A percentile compares a stretch with the other conserved stretches of the same genome.
Conservation (phyloP, 2,888 invertebrate genomes). For the Brenthis daphne region DNA sequence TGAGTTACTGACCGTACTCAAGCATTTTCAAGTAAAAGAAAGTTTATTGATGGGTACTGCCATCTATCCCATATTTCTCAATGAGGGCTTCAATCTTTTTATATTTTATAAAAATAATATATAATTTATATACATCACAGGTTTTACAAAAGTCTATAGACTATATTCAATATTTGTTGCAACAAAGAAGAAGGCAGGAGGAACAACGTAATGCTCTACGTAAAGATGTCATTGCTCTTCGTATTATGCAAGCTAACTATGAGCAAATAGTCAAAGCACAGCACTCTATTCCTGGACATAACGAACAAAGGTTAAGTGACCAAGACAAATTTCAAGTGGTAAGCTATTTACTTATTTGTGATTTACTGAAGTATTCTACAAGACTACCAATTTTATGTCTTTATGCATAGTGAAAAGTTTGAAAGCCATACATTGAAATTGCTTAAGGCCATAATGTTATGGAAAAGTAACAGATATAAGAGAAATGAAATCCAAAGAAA, state of each 20-base stretch:
- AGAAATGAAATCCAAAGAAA: too few relatives aligned
- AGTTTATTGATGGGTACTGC: too few relatives aligned
- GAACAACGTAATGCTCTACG: slow-evolving; percentile 95
- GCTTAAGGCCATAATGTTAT: too few relatives aligned
- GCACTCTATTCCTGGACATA: slow-evolving; percentile 93
- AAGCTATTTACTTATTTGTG: slow-evolving; percentile 57
- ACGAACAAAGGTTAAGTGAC: slow-evolving; percentile 94
- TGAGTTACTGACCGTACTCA: too few relatives aligned
- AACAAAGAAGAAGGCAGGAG: slow-evolving; percentile 96
- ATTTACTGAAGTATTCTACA: background rate
- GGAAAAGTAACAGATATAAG: too few relatives aligned
- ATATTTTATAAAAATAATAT: slow-evolving; percentile 8
- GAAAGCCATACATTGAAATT: too few relatives aligned
- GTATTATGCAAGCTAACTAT: slow-evolving; percentile 97
- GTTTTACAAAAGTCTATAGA: slow-evolving; percentile 97
- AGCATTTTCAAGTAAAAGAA: too few relatives aligned
- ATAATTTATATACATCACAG: slow-evolving; percentile 48
- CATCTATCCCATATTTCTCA: too few relatives aligned
- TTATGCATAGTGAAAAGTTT: too few relatives aligned
- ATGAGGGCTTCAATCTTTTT: too few relatives aligned
- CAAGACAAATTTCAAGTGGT: slow-evolving; percentile 98
- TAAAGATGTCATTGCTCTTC: slow-evolving; percentile 95
- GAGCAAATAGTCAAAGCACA: slow-evolving; percentile 98
- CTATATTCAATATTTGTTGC: slow-evolving; percentile 94
- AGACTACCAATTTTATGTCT: too few relatives aligned